Conservation (phyloP, 2,797 vertebrate species). For the Microctenopoma steveboyesi region DNA sequence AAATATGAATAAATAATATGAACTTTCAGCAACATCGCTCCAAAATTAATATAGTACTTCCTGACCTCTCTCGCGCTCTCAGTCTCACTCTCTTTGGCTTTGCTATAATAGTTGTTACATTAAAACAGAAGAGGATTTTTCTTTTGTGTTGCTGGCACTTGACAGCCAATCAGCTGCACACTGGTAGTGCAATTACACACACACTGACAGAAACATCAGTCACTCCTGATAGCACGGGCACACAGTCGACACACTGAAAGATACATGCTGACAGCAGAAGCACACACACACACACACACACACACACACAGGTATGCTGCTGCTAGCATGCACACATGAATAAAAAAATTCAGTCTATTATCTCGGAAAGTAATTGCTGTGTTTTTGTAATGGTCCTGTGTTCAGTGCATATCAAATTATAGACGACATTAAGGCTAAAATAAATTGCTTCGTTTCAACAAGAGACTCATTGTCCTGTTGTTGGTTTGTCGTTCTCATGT, state of each 20-base stretch:
- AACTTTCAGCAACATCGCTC: not conserved
- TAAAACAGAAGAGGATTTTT: conserved; percentile 12
- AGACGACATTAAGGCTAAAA: conserved; percentile 48
- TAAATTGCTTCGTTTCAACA: conserved; percentile 55
- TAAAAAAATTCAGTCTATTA: conserved; percentile 41
- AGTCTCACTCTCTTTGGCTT: not conserved
- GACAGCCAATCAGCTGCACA: conserved; percentile 10
- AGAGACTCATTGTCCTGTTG: conserved; percentile 23
- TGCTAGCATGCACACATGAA: not conserved
- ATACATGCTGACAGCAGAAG: not conserved
- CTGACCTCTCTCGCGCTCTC: too few relatives aligned
- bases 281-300: not conserved
- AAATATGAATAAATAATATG: not conserved
- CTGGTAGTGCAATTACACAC: conserved; percentile 4
- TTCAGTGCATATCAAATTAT: conserved; percentile 50
- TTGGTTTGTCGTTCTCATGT: conserved; percentile 29
- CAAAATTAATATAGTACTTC: not conserved
- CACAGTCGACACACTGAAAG: not conserved
- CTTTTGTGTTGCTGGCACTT: not conserved
- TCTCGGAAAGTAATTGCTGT: conserved; percentile 51
- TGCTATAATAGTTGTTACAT: not conserved
- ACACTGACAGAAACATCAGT: conserved; percentile 4
- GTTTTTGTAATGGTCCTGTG: conserved; percentile 38
- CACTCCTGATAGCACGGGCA: not conserved
- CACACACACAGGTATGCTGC: not conserved